Base-by-base conservation (phyloP, 1,140 invertebrate species). In the Saccostrea cuccullata region DNA sequence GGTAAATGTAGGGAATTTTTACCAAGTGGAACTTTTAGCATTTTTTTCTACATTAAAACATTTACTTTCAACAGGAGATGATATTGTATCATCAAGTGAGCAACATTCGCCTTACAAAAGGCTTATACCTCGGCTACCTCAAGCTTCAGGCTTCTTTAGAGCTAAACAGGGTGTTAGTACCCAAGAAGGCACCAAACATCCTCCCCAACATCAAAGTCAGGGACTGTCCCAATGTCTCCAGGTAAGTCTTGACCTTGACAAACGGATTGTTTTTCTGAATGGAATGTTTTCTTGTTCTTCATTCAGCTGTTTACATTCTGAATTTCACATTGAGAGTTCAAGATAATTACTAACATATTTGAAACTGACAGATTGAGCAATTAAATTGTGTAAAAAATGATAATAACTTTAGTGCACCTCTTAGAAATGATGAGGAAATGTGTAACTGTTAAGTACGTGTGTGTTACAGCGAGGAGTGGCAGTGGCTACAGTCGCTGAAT, bases 111-210 rank as follows among this genome's bases (percentile, higher is more conserved):
- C 94, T 99, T 26, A 96, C 96, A 0, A 97, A 97, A 84, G 98
- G 99, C 0, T 95, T 99, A 9, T 99, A 99, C 95, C 95, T 99
- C 87, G 98, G 98, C 26, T 99, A 99, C 95, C 95, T 99, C 73
- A 99, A 99, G 94, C 97, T 99, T 96, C 98, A 98, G 92, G 98
- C 97, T 91, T 98, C 98, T 9, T 97, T 99, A 84, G 98, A 99
- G 94, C 96, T 98, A 5, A 97, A 99, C 58, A 97, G 98, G 92
- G 97, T 99, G n/a, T 96, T 99, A 2, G 98, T 99, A 23, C 97
- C 98, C 0, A 96, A 97, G 56, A 97, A 98, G 93, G 97, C 97
- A 0, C 98, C 98, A 13, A 99, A 99, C 95, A 97, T 99, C 89
- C 96, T 99, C 90, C 98, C 98, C 3, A 97, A 98, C 95, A 97